A percentile compares a stretch with the other conserved stretches of the same genome.
Evolutionary conservation across 2,797 vertebrate species (phyloP).

Genomic region (Leptoclinus maculatus): DNA sequence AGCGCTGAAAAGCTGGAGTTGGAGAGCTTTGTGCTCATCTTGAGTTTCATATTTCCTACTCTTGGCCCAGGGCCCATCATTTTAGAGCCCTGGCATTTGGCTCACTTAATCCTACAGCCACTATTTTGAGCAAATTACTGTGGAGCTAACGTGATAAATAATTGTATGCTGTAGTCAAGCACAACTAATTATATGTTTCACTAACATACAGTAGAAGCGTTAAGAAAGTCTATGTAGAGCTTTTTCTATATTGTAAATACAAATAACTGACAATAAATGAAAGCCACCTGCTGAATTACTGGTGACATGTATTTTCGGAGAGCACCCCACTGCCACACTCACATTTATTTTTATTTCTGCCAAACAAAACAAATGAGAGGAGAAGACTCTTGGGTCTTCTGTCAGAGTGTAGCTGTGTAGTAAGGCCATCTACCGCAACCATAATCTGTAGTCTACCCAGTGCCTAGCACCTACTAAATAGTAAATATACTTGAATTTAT

Average conservation of each 20-base stretch:
- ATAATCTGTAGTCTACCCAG: neutral
- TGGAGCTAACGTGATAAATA: neutral
- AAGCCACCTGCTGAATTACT: neutral
- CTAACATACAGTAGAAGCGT: neutral
- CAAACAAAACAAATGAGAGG: neutral
- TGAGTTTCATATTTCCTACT: conserved; percentile 17
- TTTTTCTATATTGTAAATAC: neutral
- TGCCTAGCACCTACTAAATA: neutral
- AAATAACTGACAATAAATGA: conserved; percentile 1
- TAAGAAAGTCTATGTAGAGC: neutral
- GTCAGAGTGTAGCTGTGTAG: neutral
- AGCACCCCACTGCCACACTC: neutral
- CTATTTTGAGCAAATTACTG: neutral
- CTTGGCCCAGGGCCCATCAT: conserved; percentile 13
- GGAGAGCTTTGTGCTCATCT: conserved; percentile 22
- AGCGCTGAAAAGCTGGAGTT: conserved; percentile 3
- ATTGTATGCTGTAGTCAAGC: neutral
- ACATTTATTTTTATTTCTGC: neutral
- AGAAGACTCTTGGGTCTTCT: neutral
- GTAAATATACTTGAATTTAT: neutral
- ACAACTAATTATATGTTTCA: neutral
- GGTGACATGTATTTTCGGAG: neutral
- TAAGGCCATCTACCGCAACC: neutral
- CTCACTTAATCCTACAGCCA: conserved; percentile 2
- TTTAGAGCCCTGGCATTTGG: neutral